phyloP scores from a whole-genome alignment of 2,888 invertebrate genomes.

The Spodoptera exigua region DNA sequence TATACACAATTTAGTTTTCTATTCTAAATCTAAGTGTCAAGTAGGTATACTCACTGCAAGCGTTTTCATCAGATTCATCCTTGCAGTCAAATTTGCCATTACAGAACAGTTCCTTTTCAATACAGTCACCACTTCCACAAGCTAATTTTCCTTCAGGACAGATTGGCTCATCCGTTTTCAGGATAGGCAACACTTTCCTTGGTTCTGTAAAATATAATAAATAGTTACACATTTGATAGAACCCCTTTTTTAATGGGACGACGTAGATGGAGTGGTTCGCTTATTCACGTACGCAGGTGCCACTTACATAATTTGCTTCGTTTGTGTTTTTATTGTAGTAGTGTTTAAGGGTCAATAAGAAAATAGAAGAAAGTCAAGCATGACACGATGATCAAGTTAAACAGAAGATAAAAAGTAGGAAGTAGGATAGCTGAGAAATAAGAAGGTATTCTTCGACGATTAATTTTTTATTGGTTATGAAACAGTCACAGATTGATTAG shows the following conservation, averaged over 20 bases:
- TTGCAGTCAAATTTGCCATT: conserved; percentile 97
- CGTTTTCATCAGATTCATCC: conserved; percentile 98
- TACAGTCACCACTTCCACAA: conserved; percentile 97
- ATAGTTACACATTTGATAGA: conserved; percentile 26
- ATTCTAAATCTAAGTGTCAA: not conserved
- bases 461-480: conserved; percentile 42
- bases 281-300: conserved; percentile 62
- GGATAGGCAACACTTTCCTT: conserved; percentile 95
- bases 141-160: conserved; percentile 97
- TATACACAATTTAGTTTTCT: not conserved
- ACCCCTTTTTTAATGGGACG: conserved; percentile 18
- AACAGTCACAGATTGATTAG: conserved; percentile 42
- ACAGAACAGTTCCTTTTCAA: conserved; percentile 97
- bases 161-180: conserved; percentile 97
- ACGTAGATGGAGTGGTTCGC: conserved; percentile 19
- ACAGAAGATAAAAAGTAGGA: conserved; percentile 58
- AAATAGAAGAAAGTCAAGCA: conserved; percentile 72
- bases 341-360: conserved; percentile 70
- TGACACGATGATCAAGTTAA: conserved; percentile 72
- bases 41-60: conserved; percentile 94
- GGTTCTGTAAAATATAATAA: conserved; percentile 91
- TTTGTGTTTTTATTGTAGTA: conserved; percentile 70
- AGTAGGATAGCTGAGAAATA: conserved; percentile 53
- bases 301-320: conserved; percentile 55
- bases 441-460: conserved; percentile 36